Conservation (phyloP, 2,113 vertebrate genomes). For the Ctenodactylus gundi region DNA sequence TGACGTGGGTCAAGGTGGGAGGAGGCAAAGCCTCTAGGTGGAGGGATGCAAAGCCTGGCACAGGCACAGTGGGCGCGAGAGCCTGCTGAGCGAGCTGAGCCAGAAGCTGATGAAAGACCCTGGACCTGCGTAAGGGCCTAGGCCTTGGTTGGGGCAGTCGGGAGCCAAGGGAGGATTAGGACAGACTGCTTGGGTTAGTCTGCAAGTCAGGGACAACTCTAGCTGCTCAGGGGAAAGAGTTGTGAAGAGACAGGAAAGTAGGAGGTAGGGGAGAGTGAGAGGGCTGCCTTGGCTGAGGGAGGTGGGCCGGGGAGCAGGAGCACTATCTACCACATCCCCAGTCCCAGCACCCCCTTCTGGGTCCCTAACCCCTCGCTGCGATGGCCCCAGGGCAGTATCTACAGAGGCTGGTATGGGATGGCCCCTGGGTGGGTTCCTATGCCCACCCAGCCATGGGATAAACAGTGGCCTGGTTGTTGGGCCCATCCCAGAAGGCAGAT, state of each 20-base stretch:
- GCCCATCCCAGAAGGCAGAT: not conserved
- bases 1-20: not conserved
- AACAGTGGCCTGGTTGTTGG: not conserved
- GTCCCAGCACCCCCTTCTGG: not conserved
- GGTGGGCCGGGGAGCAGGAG: not conserved
- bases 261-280: not conserved
- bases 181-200: not conserved
- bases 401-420: not conserved
- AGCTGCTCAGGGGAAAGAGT: no score
- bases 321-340: not conserved
- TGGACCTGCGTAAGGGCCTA: not conserved
- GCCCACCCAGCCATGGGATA: not conserved
- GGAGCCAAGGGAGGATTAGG: not conserved
- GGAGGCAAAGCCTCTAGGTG: not conserved
- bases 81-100: not conserved
- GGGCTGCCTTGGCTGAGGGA: not conserved
- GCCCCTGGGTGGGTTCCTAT: not conserved
- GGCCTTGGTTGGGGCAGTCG: not conserved
- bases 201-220: not conserved
- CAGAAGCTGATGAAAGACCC: not conserved
- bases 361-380: not conserved
- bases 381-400: not conserved
- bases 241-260: fast-evolving
- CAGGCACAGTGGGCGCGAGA: not conserved
- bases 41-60: not conserved